Conservation (phyloP, 2,797 vertebrate genomes). For the Halcyon smyrnensis region DNA sequence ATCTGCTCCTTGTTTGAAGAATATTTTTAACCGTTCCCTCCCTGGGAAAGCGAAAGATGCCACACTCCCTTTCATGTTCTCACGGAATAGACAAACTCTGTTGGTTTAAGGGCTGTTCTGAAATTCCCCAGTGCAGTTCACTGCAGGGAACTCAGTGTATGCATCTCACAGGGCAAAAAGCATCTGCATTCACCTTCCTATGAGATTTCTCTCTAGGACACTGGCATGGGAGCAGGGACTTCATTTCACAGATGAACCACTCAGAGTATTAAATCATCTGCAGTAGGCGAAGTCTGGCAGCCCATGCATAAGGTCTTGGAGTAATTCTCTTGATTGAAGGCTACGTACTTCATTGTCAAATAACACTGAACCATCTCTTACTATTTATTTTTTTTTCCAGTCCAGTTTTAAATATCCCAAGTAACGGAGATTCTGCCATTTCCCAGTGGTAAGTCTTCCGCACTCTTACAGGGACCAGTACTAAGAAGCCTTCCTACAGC, state of each 20-base stretch:
- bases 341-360: neutral
- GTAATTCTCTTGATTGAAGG: neutral
- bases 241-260: neutral
- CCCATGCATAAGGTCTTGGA: neutral
- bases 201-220: neutral
- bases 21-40: conserved; percentile 70
- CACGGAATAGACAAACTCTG: neutral
- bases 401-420: neutral
- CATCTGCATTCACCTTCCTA: neutral
- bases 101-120: conserved; percentile 3
- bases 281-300: neutral
- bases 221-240: neutral
- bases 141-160: neutral
- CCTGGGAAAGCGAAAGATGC: conserved; percentile 42
- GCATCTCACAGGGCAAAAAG: neutral
- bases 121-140: neutral
- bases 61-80: conserved; percentile 24
- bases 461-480: neutral
- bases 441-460: neutral
- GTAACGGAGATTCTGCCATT: neutral
- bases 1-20: conserved; percentile 67
- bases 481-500: neutral
- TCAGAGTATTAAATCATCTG: neutral
- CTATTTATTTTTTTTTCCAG: neutral
- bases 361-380: neutral